Base-by-base conservation (phyloP, 2,888 invertebrate genomes). In the Chromoteleia sp. region DNA sequence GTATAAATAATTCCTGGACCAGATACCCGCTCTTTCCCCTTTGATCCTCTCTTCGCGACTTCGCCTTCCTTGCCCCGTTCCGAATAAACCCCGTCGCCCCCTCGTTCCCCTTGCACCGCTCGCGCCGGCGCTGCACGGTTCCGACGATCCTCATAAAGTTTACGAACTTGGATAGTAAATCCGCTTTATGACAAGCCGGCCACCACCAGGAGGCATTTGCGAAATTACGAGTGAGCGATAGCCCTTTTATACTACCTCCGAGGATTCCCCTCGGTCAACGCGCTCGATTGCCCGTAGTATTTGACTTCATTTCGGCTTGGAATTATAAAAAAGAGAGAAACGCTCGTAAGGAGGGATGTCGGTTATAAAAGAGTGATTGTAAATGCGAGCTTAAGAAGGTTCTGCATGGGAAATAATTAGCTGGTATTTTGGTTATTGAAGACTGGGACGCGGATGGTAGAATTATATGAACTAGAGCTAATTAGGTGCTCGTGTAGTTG, bases 111-210 rank as follows among this genome's bases (percentile, higher is more conserved):
- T 36, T 36, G 70, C 67, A 78, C 81, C 81, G 78, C 84, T 78
- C 81, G 73, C 77, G 58, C 61, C 52, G 73, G 68, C 81, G 76
- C 83, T 76, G 74, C 79, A 79, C 76, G 83, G 71, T 84, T 76
- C 85, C 73, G 74, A 67, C 86, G 88, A 87, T 89, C 88, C 89
- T 86, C 89, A 85, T 89, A 89, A 89, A 89, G 85, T 86, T 87
- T 83, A 88, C 84, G 82, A 86, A 87, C 85, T 84, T 84, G 83
- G 87, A 85, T 86, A 85, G 87, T 89, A 88, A 88, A 89, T 89
- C 85, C 86, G 86, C 84, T 87, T 87, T 86, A 86, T 87, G 89
- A 89, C 87, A 88, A 87, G 85, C 84, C 82, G 85, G 81, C 86
- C 85, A 83, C 86, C 87, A 86, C 86, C 86, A 85, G 83, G 84